Percentiles rank a stretch among this genome's conserved stretches.
Conservation (phyloP, 2,888 invertebrate genomes). For the Arrhopalites spinosus region DNA sequence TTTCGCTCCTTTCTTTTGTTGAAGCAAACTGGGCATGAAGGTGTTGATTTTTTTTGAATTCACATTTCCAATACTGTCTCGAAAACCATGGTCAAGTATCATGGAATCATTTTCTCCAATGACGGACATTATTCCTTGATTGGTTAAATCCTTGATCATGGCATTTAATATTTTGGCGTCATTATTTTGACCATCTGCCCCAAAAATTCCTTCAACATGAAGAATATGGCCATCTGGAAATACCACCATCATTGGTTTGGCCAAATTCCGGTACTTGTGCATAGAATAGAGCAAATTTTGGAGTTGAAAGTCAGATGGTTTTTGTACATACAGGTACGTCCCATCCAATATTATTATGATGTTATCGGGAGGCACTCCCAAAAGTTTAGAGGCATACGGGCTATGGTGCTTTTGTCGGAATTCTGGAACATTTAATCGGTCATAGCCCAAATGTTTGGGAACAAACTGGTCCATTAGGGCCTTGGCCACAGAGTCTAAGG, state of each 20-base stretch:
- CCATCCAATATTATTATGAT: neutral
- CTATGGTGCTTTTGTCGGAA: neutral
- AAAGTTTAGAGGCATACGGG: no score
- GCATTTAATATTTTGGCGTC: constrained; percentile 23
- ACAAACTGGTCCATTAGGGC: neutral
- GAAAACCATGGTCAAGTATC: constrained; percentile 36
- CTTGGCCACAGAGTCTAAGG: neutral
- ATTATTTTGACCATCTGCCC: constrained; percentile 4
- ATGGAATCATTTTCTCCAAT: neutral
- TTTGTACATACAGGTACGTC: constrained; percentile 13
- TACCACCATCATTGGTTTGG: constrained; percentile 9
- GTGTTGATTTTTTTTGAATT: neutral
- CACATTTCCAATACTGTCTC: neutral
- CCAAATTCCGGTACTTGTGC: neutral
- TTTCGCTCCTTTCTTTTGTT: no score
- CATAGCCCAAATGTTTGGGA: neutral
- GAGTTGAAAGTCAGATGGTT: neutral
- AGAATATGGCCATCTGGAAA: neutral
- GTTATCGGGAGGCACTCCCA: neutral
- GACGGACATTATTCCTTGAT: neutral
- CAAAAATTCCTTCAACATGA: neutral
- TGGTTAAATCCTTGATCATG: no score
- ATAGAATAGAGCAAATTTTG: constrained; percentile 6
- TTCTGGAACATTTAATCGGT: neutral
- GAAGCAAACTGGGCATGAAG: constrained; percentile 21